Conservation (phyloP, 2,113 vertebrate genomes). For the Oreotragus oreotragus region DNA sequence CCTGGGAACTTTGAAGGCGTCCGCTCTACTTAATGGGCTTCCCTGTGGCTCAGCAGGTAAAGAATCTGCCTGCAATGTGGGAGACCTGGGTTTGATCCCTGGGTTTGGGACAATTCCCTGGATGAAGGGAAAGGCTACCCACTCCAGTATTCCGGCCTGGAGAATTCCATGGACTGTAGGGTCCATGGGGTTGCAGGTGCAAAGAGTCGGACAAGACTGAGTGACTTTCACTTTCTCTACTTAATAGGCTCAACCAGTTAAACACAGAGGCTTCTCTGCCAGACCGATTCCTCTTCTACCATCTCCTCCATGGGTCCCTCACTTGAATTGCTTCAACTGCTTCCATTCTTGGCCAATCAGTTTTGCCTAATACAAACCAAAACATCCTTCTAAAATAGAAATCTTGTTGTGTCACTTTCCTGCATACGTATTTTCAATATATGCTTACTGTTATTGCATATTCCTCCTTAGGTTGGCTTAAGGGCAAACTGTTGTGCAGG, state of each 20-base stretch:
- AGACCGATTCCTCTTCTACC: neutral
- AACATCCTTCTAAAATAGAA: neutral
- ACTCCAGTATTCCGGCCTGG: neutral
- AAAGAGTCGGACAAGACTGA: neutral
- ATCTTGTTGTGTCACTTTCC: neutral
- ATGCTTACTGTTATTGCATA: neutral
- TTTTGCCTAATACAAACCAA: neutral
- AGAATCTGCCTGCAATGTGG: rapidly evolving
- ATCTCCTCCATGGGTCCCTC: neutral
- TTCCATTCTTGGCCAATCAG: neutral
- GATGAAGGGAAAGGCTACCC: neutral
- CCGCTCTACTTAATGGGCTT: neutral
- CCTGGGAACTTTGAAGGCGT: neutral
- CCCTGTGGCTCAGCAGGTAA: neutral
- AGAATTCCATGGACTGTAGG: neutral
- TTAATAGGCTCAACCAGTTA: neutral
- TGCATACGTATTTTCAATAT: neutral
- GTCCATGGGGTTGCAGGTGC: rapidly evolving
- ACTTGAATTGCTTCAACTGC: neutral
- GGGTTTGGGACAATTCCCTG: neutral
- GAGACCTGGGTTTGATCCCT: neutral
- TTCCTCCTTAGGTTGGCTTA: no score
- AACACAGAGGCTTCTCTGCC: neutral
- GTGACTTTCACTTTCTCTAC: neutral
- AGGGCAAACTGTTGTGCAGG: no score